Base-by-base conservation (phyloP, 37 sponge, comb jelly and placozoan species). In the Aplysina aerophoba region DNA sequence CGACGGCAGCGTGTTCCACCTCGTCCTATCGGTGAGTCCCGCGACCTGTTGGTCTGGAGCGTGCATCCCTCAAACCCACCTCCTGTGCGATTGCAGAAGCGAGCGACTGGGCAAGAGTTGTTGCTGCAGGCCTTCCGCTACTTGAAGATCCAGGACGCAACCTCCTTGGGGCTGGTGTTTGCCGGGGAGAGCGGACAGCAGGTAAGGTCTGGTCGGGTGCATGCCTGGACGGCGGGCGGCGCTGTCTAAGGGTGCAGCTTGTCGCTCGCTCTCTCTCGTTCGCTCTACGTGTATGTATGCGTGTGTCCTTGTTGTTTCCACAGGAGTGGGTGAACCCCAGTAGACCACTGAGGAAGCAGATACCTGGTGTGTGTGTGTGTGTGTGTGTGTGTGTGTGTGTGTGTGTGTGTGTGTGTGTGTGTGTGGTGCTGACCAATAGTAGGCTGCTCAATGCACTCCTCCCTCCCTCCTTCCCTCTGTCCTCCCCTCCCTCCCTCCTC, bases 301-400 rank as follows among this genome's bases (percentile, higher is more conserved):
- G 55, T 56, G 19, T 55, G 40, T 55, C 33, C 0, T 2, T 24
- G 57, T 20, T 21, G 0, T 50, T 57, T 56, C 41, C 56, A 15
- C 55, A 91, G 91, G 67, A 80, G 38, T 93, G 93, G 93, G 35
- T 93, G 0, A 58, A 61, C 8, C 73, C 89, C 25, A 60, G 50
- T 64, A 93, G 87, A 55, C 31, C 90, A 35, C 81, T 93, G 15
- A 79, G 80, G 65, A 93, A 93, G 73, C 90, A 93, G 65, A 22
- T 93, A 36, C 39, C 72, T 61, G 87, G 93, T 93, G 57, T 38
- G 85, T 57, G 37, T 14, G n/a, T 28, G 36, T 14, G 37, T 71
- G 33, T 14, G 73, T 36, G 73, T 36, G 37, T 36, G 36, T 14
- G 34, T 35, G 36, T 25, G 69, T 67, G 22, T n/a, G 69, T n/a